Base-by-base conservation (phyloP, 2,888 invertebrate genomes). In the Melinaea menophilus region DNA sequence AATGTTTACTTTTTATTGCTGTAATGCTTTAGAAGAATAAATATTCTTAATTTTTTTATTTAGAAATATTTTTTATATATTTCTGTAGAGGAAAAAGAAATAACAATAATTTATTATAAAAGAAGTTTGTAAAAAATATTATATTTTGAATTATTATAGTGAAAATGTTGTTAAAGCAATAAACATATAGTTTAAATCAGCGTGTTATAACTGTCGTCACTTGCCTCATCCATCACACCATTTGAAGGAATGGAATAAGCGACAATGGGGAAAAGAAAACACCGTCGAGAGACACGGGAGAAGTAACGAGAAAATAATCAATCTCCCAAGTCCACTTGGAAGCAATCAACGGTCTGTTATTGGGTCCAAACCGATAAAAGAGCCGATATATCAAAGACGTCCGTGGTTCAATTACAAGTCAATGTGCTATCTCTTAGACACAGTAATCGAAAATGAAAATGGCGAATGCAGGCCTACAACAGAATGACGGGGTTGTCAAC, bases 301-400 rank as follows among this genome's bases (percentile, higher is more conserved):
- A 65, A 67, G 75, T 88, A 88, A 85, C 82, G 83, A 88, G 88
- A 87, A 89, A 90, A 90, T 88, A 90, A 90, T 90, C 90, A 90
- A 90, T 90, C 88, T 88, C 81, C 81, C 79, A 73, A 84, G 86
- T 88, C 86, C 83, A 88, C 88, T 88, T 84, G 81, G 85, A 89
- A 88, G 88, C 91, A 91, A 91, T 91, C 91, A 91, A 86, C 84
- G 84, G 84, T 87, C 83, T 86, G 86, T 87, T 90, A 89, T 90
- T 90, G 85, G 85, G 87, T 88, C 85, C 86, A 86, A 90, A 90
- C 84, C 85, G 86, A 90, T 91, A 88, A 86, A 85, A 85, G 87
- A 84, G 81, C 76, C 88, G 90, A 91, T 91, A 84, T 89, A 91
- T 91, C 91, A 91, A 90, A 90, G 89, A 90, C 84, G 88, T 84